Conservation (phyloP, 2,113 vertebrate species). For the Sclerurus mexicanus region DNA sequence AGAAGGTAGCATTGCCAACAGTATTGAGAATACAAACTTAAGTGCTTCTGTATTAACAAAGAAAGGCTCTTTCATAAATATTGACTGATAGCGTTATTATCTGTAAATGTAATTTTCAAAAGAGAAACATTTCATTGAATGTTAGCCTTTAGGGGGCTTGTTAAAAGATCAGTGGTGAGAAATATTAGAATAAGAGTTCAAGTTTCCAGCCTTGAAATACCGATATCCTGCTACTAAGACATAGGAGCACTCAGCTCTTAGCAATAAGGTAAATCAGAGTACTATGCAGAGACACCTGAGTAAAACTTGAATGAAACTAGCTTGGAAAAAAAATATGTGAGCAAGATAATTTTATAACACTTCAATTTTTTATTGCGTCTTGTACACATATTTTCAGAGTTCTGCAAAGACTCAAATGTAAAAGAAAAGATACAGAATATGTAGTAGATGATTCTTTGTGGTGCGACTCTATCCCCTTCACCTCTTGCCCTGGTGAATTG, state of each 20-base stretch:
- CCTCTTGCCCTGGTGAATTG: fast-evolving
- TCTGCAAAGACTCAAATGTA: not conserved
- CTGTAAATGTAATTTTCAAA: not conserved
- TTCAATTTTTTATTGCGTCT: not conserved
- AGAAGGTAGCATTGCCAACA: not conserved
- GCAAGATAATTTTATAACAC: not conserved
- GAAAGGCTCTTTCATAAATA: not conserved
- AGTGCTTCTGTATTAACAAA: not conserved
- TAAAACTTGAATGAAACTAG: not conserved
- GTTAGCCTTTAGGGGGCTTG: not conserved
- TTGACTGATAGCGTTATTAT: not conserved
- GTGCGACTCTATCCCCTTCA: fast-evolving
- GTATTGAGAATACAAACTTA: not conserved
- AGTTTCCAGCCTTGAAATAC: not conserved
- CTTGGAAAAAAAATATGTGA: not conserved
- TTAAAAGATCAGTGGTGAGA: not conserved
- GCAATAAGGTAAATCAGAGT: not conserved
- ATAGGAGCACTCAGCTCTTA: not conserved
- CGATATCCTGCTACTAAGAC: fast-evolving
- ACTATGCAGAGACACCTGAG: not conserved
- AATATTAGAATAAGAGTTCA: not conserved
- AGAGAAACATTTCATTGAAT: not conserved
- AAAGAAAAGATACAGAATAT: not conserved
- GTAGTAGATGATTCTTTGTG: not conserved
- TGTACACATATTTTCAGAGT: not conserved